Base-by-base conservation (phyloP, 2,888 invertebrate genomes). In the Scelioninae gen. 1 region DNA sequence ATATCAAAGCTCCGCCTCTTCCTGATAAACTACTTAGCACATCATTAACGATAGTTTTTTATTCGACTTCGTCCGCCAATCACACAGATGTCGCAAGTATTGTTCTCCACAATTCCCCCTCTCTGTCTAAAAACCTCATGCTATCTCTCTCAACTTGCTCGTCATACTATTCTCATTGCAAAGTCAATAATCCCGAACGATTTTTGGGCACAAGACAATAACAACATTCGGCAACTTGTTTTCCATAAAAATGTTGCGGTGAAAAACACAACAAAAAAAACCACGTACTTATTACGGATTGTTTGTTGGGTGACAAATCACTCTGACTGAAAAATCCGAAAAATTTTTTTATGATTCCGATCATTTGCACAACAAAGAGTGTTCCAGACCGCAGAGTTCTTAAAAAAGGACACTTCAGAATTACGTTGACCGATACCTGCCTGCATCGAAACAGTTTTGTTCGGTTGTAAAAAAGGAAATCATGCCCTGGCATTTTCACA, bases 371-470 rank as follows among this genome's bases (percentile, higher is more conserved):
- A 53, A 79, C 79, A 79, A 72, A 72, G 49, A 16, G 31, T 31
- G 34, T 66, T 34, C 15, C 53, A 29, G 53, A 72, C 79, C 79
- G 34, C 66, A 66, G 51, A 40, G 31, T 58, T 65, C 53, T 58
- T 53, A 65, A 79, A 77, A 72, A 77, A 63, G 60, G 8, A 79
- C 80, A 80, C 80, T 80, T 77, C 47, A 72, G 66, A 40, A 56
- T 82, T 62, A 66, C 66, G 66, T 72, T 76, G 81, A 77, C 77
- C 74, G 68, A 72, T 72, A 71, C 74, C 69, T 51, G 16, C 13
- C n/a, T n/a, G n/a, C n/a, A 43, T 11, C 40, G 43, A 38, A 45
- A 55, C 16, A 55, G 78, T 77, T 82, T 82, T 82, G 82, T 82
- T 74, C 66, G 51, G 1, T 29, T 7, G 31, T 72, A 74, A 78